Evolutionary conservation across 2,797 vertebrate genomes (phyloP), one percentile per base, ranked within the genome.

Genomic region (Iguana delicatissima): DNA sequence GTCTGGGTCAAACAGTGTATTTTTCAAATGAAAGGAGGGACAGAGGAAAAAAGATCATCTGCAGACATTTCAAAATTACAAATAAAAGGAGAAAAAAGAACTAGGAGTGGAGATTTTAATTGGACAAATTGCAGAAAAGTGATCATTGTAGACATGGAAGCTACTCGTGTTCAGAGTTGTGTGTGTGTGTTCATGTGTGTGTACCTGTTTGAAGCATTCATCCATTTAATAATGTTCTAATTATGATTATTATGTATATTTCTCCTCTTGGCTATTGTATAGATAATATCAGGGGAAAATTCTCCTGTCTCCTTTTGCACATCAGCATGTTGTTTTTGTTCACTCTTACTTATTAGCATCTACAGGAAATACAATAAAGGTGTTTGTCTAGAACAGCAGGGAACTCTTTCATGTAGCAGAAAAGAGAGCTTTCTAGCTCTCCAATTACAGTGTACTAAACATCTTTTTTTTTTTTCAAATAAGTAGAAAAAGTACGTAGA

Each of bases 391-490:
- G 91, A 92, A 84, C 73, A 91, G n/a, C 0, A 0, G 90, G 74
- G 74, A 86, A 85, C 86, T 93, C 67, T 93, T 91, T 91, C 91
- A 92, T 35, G 92, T 89, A 93, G 92, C 90, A 80, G 77, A 95
- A 95, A 93, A 96, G 86, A 91, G 90, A 89, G 93, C 88, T 93
- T 79, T 93, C 57, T 81, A 91, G 0, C 69, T n/a, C 55, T 14
- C 59, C 95, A 93, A 95, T 94, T 91, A 93, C 26, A 95, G 79
- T 93, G 87, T 80, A 92, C 93, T 95, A 93, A 76, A 0, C 32
- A 86, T 89, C 9, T 89, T 88, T 55, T 2, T 35, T 77, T 14
- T 6, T 10, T 93, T 46, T 46, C 42, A 46, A 88, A 86, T 89
- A 91, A 89, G 42, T 42, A 89, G 80, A 67, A 93, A 94, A 95